Conservation (phyloP, 2,113 vertebrate species). For the Ciconia stormi region DNA sequence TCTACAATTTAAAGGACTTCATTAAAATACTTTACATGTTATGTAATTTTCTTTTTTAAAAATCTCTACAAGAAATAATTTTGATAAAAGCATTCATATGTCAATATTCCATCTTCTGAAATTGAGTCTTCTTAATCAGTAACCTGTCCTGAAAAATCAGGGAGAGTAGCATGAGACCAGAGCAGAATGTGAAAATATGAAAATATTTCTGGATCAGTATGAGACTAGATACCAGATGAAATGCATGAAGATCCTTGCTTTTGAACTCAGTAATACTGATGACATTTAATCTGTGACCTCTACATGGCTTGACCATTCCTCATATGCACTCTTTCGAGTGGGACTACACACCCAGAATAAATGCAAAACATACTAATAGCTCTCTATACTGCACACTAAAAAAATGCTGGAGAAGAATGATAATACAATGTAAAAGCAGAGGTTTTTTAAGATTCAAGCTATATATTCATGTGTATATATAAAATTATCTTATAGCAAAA, state of each 20-base stretch:
- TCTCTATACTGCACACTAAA: neutral
- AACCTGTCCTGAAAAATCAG: neutral
- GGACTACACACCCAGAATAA: neutral
- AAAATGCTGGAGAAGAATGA: neutral
- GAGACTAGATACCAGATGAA: neutral
- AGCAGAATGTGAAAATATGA: neutral
- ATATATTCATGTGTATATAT: neutral
- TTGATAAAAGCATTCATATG: neutral
- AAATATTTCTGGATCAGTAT: neutral
- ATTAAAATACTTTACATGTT: neutral
- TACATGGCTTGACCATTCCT: neutral
- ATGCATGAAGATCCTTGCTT: neutral
- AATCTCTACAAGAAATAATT: neutral
- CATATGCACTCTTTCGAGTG: neutral
- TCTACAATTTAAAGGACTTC: neutral
- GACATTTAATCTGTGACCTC: neutral
- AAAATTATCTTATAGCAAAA: neutral
- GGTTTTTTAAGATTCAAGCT: neutral
- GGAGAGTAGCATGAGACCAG: neutral
- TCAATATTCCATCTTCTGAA: neutral
- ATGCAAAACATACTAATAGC: neutral
- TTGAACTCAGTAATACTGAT: neutral
- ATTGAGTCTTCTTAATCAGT: neutral
- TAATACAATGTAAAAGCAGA: neutral
- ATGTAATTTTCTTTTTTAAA: neutral